A percentile compares a stretch with the other conserved stretches of the same genome.
Conservation (phyloP, 2,888 invertebrate species). For the Cremastinae sp. region DNA sequence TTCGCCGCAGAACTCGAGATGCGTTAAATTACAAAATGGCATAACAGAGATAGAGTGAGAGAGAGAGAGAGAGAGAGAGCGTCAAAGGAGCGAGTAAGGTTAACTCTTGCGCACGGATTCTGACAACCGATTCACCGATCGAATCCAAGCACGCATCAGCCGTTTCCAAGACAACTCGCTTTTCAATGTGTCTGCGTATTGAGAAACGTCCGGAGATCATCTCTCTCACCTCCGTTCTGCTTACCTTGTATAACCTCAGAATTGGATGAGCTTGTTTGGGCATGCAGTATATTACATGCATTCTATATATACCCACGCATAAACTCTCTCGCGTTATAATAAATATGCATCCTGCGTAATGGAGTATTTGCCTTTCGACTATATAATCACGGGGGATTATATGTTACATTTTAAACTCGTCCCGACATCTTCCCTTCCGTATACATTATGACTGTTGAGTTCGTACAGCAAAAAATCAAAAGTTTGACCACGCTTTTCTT, state of each 20-base stretch:
- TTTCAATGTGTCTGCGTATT: background rate
- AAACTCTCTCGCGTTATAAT: constrained; percentile 24
- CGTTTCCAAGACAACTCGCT: constrained; percentile 38
- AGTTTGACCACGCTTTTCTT: too few species aligned
- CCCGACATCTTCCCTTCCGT: too few species aligned
- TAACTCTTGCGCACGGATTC: constrained; percentile 1
- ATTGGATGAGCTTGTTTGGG: constrained; percentile 22
- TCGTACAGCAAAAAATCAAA: too few species aligned
- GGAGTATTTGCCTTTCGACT: too few species aligned
- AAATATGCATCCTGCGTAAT: constrained; percentile 49
- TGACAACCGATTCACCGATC: background rate
- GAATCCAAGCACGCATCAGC: constrained; percentile 27
- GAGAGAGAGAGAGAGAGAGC: background rate
- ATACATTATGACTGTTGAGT: too few species aligned
- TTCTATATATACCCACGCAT: background rate
- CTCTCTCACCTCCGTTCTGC: constrained; percentile 9
- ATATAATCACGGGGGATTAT: too few species aligned
- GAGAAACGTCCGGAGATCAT: background rate
- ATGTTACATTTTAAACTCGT: too few species aligned
- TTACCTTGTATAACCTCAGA: constrained; percentile 24
- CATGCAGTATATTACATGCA: background rate
- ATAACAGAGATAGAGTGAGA: background rate
- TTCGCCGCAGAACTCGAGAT: constrained; percentile 37
- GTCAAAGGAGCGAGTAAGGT: background rate
- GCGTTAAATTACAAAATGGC: constrained; percentile 14